Base-by-base conservation (phyloP, 2,888 invertebrate species). In the Thumatha senex region DNA sequence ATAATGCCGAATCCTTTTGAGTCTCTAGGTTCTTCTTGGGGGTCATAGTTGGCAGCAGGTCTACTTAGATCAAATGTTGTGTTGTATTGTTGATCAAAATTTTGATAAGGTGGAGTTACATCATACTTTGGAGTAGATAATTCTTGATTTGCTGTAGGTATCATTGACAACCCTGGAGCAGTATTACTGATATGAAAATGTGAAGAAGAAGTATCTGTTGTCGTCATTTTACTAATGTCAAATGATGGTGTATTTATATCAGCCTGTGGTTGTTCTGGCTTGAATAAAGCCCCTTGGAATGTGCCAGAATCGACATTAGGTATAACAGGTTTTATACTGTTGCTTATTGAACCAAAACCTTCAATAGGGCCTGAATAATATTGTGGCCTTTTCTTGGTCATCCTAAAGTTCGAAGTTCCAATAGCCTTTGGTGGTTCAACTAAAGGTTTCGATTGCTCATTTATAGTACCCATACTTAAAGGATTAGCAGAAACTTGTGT, bases 291-390 rank as follows among this genome's bases (percentile, higher is more conserved):
- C 39, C 84, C 82, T 59, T 80, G 78, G 52, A 82, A 85, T 46
- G 71, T 58, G 43, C 56, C 63, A 8, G 76, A 58, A 39, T 72
- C 73, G 8, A 77, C 63, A 15, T 80, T 63, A 38, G 79, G 70
- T 48, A 89, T 63, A 9, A 78, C 58, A 31, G 89, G 88, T 62
- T 85, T 89, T 0, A 84, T 61, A 63, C 83, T 85, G 59, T 86
- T 89, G 53, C 84, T 88, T 34, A 89, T 85, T 61, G 76, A 70
- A 36, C 88, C 89, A 15, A 89, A 62, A 1, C 89, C 89, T 70
- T 84, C 88, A 13, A 92, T 90, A 3, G 92, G 91, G 2, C 92
- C 92, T 0, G 92, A 81, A 59, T 92, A 92, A 65, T 92, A 92
- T 50, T 91, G 89, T 0, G 89, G 90, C 45, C 80, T 74, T 63